Base-by-base conservation (phyloP, 1,140 invertebrate genomes). In the Diuraphis noxia region DNA sequence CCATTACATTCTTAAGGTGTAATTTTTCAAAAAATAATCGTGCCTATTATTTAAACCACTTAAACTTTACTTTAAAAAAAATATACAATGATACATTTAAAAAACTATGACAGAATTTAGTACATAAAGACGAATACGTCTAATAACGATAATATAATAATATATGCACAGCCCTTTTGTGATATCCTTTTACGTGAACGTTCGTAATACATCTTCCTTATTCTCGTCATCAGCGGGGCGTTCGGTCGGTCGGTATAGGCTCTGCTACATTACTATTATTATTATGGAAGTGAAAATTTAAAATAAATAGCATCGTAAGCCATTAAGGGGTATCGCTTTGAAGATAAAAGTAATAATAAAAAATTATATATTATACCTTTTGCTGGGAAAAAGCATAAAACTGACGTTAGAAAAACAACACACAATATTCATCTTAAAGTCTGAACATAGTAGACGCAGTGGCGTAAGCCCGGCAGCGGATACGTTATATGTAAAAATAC, bases 341-440 rank as follows among this genome's bases (percentile, higher is more conserved):
- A 91, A 46, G 89, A 82, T 91, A 91, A 91, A 91, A 91, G 43
- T 91, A 91, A 91, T 91, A 82, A 91, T 38, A 89, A 89, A 91
- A 91, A 91, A 91, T 82, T 52, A 38, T 49, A 82, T 49, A 91
- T 23, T 49, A 91, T 23, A 49, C 21, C 43, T 25, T 91, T 81
- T 91, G 34, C 89, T 36, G 4, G 77, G 43, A 46, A 90, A 43
- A 77, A 77, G 41, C 46, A 63, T 88, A 72, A 88, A 41, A 40
- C 36, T 43, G 30, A 46, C 88, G 40, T 36, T 63, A 77, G 46
- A 77, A 43, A 72, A 82, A 82, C 40, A 82, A 63, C 23, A 77
- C 87, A 63, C 63, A 46, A 23, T 77, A 79, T 89, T 89, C 41
- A 41, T 89, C 63, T 89, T 72, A 89, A 77, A 41, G 40, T 89